Percentiles rank a stretch among this genome's conserved stretches.
These are phyloP conservation scores for Palloptera scutellata DNA, from an alignment of 2,888 invertebrate species.

Conservation along the genomic window DNA sequence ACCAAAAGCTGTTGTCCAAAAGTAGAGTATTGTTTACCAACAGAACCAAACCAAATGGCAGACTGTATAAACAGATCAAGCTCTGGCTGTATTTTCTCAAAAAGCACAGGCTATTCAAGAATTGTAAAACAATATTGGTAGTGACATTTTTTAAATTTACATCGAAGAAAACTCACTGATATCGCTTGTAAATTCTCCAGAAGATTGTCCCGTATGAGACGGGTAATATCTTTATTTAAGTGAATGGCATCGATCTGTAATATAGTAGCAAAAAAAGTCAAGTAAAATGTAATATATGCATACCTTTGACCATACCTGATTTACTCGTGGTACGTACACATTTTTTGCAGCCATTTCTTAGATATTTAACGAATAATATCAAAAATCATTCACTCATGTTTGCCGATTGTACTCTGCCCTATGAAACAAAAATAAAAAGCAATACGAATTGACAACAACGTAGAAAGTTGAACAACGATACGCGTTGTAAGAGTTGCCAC, in stretches of 20 bases:
- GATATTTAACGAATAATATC: background rate
- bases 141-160: background rate
- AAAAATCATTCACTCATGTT: background rate
- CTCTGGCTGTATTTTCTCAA: conserved; percentile 74
- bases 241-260: conserved; percentile 79
- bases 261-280: background rate
- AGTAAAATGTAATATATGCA: background rate
- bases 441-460: background rate
- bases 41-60: conserved; percentile 75
- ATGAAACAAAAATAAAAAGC: background rate
- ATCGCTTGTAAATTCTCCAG: conserved; percentile 72
- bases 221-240: conserved; percentile 80
- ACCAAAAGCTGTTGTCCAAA: conserved; percentile 87
- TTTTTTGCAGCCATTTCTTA: conserved; percentile 49
- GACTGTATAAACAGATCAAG: conserved; percentile 74
- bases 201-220: conserved; percentile 73
- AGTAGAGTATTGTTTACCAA: conserved; percentile 73
- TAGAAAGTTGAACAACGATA: no score
- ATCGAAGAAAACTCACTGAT: conserved; percentile 65
- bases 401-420: conserved; percentile 14
- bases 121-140: background rate
- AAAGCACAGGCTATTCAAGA: conserved; percentile 68
- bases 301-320: conserved; percentile 57
- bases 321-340: conserved; percentile 65
- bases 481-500: no score